Percentiles rank a stretch among this genome's conserved stretches.
phyloP scores from a whole-genome alignment of 1,140 invertebrate species.

The Bradynema listronoti region DNA sequence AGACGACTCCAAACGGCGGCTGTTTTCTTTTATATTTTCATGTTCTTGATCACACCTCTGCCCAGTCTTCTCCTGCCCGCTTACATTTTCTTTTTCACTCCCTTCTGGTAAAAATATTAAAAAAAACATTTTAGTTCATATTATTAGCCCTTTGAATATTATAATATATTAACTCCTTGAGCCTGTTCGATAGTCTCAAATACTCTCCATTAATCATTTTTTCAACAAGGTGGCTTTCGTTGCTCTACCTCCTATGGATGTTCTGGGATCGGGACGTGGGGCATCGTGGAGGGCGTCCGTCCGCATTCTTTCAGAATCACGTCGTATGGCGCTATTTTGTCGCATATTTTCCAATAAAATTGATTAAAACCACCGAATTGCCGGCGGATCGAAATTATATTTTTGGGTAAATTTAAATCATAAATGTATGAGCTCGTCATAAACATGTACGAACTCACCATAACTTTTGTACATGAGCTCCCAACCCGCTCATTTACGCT shows the following conservation, averaged over 20 bases:
- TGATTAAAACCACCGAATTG: conserved; percentile 62
- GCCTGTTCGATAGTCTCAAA: conserved; percentile 30
- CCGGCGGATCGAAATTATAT: conserved; percentile 61
- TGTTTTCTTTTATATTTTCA: conserved; percentile 1
- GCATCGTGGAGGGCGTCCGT: conserved; percentile 58
- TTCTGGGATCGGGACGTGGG: conserved; percentile 58
- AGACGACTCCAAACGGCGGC: neutral
- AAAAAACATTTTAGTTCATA: conserved; percentile 27
- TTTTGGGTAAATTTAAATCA: conserved; percentile 52
- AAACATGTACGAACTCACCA: too few relatives aligned
- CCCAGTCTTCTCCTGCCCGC: conserved; percentile 18
- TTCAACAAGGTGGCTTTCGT: conserved; percentile 34
- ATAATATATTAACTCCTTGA: conserved; percentile 43
- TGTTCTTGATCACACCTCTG: conserved; percentile 6
- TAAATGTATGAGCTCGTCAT: conserved; percentile 60
- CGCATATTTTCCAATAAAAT: conserved; percentile 60
- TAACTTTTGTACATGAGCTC: too few relatives aligned
- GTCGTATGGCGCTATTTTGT: conserved; percentile 53
- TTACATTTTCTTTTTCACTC: conserved; percentile 43
- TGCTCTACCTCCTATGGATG: conserved; percentile 59
- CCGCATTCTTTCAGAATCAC: conserved; percentile 65
- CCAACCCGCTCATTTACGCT: too few relatives aligned
- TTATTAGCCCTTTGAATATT: conserved; percentile 41
- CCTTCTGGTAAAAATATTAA: conserved; percentile 53
- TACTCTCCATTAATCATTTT: neutral